Evolutionary conservation across 92 coral and sea anemone genomes (phyloP), one percentile per base, ranked within the genome.

Genomic region (Paragorgia papillata): DNA sequence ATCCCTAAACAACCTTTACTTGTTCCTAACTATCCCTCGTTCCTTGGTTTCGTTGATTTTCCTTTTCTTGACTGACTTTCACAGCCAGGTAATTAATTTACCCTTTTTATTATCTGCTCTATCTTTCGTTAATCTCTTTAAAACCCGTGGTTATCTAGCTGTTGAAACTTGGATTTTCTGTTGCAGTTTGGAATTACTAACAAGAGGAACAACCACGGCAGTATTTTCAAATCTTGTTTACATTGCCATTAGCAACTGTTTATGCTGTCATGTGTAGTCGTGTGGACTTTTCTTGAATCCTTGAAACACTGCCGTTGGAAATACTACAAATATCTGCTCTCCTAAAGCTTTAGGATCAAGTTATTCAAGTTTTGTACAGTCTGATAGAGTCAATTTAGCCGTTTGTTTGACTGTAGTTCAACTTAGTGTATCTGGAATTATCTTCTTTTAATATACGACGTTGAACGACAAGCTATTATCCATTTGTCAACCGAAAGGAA

Each of bases 161-260:
- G 53, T 7, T 6, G 15, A n/a, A n/a, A 6, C 53, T 46, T 37
- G 43, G 43, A 37, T 15, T 46, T 6, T 46, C n/a, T 7, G 7
- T 15, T 46, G 7, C 53, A 46, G 53, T 46, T 46, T 46, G 9
- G n/a, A 46, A 15, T 46, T 2, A 6, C 12, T 46, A n/a, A 6
- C 2, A 15, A 46, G n/a, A 46, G 53, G n/a, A 46, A 6, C 53
- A 46, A 46, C 6, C 43, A 12, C 5, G n/a, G 14, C 18, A 28
- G 30, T 51, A 3, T 22, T 13, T 28, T 7, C 62, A n/a, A n/a
- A 56, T 22, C 30, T 68, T 70, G 77, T 70, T 70, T 70, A 70
- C 77, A 48, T 70, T 50, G 56, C 77, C 62, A 70, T 50, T 70
- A 53, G 77, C 77, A 70, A 70, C 77, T 40, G 62, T 18, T 27